Conservation (phyloP, 2,113 vertebrate species). For the Reinhardtius hippoglossoides region DNA sequence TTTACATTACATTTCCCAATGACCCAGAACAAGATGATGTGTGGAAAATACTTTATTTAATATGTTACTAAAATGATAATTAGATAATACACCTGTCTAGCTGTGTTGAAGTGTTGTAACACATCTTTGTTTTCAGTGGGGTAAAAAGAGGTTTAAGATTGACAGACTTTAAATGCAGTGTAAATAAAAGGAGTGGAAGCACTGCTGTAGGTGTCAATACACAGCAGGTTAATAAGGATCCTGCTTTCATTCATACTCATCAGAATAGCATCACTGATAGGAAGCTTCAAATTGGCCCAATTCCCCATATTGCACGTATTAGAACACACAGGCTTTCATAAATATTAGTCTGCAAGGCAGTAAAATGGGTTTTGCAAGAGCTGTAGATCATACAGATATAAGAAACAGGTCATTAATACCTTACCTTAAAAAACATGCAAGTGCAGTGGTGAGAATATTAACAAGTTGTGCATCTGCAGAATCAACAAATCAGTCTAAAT, state of each 20-base stretch:
- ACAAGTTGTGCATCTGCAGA: slow-evolving; percentile 16
- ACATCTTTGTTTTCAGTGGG: neutral
- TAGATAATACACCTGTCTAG: too few relatives aligned
- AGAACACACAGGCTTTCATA: neutral
- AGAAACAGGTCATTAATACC: neutral
- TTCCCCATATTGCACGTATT: neutral
- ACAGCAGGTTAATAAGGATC: slow-evolving; percentile 23
- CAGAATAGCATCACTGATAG: slow-evolving; percentile 1
- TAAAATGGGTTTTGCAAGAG: neutral
- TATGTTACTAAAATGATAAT: neutral
- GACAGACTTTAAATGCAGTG: neutral
- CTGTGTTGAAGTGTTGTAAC: too few relatives aligned
- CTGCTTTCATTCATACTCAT: slow-evolving; percentile 24
- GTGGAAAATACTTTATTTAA: neutral
- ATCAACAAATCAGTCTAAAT: neutral
- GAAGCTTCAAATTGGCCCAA: neutral
- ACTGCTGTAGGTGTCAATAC: slow-evolving; percentile 7
- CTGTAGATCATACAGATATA: slow-evolving; percentile 4
- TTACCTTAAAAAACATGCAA: slow-evolving; percentile 20
- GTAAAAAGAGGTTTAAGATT: too few relatives aligned
- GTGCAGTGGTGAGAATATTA: neutral
- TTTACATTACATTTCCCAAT: neutral
- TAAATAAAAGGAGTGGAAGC: slow-evolving; percentile 2
- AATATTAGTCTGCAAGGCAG: neutral
- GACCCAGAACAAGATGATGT: neutral